phyloP scores from a whole-genome alignment of 2,888 invertebrate genomes.

The Agriopis marginaria region DNA sequence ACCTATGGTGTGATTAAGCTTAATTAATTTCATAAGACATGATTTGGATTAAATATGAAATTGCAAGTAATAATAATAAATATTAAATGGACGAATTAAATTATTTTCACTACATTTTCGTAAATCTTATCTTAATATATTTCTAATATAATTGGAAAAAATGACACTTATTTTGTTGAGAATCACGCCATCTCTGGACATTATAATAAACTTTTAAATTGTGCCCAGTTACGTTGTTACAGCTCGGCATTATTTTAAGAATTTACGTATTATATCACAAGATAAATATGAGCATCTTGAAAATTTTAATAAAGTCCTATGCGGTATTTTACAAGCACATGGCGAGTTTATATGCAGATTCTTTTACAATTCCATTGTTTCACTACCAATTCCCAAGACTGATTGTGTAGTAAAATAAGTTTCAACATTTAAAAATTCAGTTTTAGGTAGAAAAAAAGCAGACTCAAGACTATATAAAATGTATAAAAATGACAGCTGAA shows the following conservation, averaged over 20 bases:
- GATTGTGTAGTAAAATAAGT: background rate
- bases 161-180: background rate
- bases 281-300: too few species aligned
- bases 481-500: too few species aligned
- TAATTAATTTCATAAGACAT: slow-evolving; percentile 4
- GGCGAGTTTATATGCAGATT: background rate
- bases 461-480: too few species aligned
- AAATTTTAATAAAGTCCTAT: too few species aligned
- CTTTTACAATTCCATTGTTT: slow-evolving; percentile 13
- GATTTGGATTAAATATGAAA: background rate
- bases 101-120: background rate
- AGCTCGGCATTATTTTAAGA: background rate
- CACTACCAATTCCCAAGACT: slow-evolving; percentile 17
- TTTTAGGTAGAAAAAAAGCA: too few species aligned
- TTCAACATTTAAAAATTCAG: background rate
- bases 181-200: background rate
- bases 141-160: background rate
- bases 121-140: background rate
- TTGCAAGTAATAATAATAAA: background rate
- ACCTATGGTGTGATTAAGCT: background rate
- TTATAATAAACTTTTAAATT: background rate
- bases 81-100: slow-evolving; percentile 3
- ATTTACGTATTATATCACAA: background rate
- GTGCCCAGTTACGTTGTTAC: background rate
- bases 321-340: background rate